Percentiles rank a stretch among this genome's conserved stretches.
phyloP scores from a whole-genome alignment of 2,113 vertebrate species.

The Bubo scandiacus region DNA sequence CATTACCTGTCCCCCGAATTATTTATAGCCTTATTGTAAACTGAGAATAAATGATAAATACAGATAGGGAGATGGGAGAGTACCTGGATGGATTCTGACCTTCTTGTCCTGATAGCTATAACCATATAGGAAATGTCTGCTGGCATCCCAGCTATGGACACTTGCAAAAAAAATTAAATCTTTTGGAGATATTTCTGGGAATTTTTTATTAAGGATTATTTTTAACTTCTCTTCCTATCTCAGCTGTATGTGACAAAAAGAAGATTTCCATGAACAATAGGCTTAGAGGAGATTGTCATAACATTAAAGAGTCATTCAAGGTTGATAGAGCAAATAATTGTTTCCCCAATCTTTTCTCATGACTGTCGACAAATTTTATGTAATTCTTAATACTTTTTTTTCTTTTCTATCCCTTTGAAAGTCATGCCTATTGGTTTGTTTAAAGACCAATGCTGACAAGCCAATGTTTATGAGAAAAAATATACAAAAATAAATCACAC shows the following conservation, averaged over 20 bases:
- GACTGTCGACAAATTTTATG: neutral
- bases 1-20: neutral
- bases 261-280: neutral
- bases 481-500: neutral
- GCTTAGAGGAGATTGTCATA: neutral
- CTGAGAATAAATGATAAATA: neutral
- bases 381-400: neutral
- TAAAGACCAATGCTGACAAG: neutral
- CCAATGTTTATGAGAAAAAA: neutral
- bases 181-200: neutral
- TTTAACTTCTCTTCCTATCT: neutral
- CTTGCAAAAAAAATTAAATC: neutral
- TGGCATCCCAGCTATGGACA: neutral
- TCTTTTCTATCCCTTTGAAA: neutral
- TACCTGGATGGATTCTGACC: neutral
- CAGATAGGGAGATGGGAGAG: neutral
- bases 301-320: neutral
- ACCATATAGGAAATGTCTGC: neutral
- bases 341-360: neutral
- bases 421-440: neutral
- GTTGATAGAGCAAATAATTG: neutral
- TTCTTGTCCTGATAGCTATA: neutral
- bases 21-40: neutral
- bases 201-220: neutral
- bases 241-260: neutral